Evolutionary conservation across 2,113 vertebrate genomes (phyloP), one percentile per base, ranked within the genome.

Genomic region (Barnardius zonarius): DNA sequence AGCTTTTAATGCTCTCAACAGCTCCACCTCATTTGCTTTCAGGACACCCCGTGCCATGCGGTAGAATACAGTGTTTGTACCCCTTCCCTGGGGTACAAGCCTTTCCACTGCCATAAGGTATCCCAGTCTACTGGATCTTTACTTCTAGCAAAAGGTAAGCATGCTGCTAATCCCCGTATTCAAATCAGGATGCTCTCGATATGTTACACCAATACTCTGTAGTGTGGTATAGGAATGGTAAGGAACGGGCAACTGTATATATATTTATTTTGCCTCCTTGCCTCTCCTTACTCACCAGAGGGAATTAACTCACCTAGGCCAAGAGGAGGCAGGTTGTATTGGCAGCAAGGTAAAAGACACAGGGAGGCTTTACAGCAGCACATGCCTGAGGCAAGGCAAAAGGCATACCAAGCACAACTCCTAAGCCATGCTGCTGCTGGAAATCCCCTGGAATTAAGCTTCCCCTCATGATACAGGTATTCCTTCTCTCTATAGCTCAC

Each of bases 21-120:
- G 33, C 51, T 82, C 41, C 2, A 1, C n/a, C 44, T n/a, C 51
- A 3, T 24, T 64, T 63, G 7, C 35, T 31, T 30, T 22, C 10
- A 5, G 54, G 37, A 23, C 31, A 52, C 2, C 9, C 49, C 0
- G 0, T 46, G 48, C 39, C 75, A 44, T 0, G 0, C 57, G 52
- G 79, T 74, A 18, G n/a, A 39, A 91, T 18, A 28, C 17, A 48
- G 44, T 44, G 35, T 2, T 2, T 35, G 59, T 67, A 37, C 64
- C 59, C 86, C 24, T n/a, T 27, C 55, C 23, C 55, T 30, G 39
- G 9, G 27, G 10, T 27, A 54, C 25, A 72, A 83, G 13, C 18
- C 24, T n/a, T 67, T 41, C 27, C 48, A n/a, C 23, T 7, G 30
- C 19, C 54, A 57, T 3, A 2, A 76, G 14, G 9, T 9, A 35